phyloP scores from a whole-genome alignment of 2,797 vertebrate genomes.

The Pyrocephalus nanus region DNA sequence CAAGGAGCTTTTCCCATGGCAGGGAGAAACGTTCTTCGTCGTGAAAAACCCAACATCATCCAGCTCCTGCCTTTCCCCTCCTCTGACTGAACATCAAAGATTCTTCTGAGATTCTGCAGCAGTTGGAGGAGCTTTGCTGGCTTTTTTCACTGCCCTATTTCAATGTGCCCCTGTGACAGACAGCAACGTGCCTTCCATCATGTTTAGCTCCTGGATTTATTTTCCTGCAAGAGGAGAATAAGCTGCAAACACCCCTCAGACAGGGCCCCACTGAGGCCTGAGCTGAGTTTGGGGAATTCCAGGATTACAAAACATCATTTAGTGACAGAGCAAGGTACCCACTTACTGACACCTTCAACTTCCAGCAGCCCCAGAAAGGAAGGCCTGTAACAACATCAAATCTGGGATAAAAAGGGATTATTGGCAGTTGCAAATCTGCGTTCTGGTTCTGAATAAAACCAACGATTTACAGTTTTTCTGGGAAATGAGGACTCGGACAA shows the following conservation, averaged over 20 bases:
- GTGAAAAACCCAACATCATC: not conserved
- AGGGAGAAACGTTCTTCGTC: too few relatives aligned
- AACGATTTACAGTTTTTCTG: not conserved
- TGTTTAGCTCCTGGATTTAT: not conserved
- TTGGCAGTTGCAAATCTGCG: not conserved
- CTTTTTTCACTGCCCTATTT: not conserved
- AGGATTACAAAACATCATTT: not conserved
- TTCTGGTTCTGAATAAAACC: not conserved
- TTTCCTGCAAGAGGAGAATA: not conserved
- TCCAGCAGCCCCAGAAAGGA: slow-evolving; percentile 6
- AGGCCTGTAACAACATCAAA: not conserved
- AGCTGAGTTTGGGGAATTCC: not conserved
- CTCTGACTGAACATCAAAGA: not conserved
- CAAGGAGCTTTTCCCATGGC: not conserved
- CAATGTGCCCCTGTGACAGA: not conserved
- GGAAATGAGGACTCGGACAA: not conserved
- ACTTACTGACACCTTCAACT: not conserved
- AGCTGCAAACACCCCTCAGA: not conserved
- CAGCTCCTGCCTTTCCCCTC: not conserved
- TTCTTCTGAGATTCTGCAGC: not conserved
- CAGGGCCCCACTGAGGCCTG: not conserved
- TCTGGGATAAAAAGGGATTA: not conserved
- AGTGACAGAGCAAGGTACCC: not conserved
- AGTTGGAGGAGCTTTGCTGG: not conserved
- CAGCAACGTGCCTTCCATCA: not conserved